Percentiles rank a stretch among this genome's conserved stretches.
phyloP scores from a whole-genome alignment of 2,113 vertebrate genomes.

The Semnopithecus entellus region DNA sequence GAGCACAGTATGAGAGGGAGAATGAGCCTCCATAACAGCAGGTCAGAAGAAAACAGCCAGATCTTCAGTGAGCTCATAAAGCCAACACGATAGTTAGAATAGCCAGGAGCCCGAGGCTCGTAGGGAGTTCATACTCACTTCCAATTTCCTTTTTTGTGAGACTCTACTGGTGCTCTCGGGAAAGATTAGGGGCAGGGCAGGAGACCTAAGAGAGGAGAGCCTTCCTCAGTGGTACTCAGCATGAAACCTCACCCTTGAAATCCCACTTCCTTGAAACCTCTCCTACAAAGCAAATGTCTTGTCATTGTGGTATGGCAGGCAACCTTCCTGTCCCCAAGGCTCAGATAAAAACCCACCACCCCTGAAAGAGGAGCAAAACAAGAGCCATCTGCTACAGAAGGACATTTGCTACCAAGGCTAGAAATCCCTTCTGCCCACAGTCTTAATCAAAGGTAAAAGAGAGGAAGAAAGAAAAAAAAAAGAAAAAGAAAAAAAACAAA shows the following conservation, averaged over 20 bases:
- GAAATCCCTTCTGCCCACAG: background rate
- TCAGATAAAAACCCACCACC: background rate
- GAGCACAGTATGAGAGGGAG: rapidly evolving
- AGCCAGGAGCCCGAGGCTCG: background rate
- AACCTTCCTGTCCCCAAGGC: background rate
- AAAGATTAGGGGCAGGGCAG: background rate
- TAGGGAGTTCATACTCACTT: rapidly evolving
- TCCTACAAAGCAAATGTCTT: background rate
- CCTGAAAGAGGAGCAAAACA: background rate
- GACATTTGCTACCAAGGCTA: too few species aligned
- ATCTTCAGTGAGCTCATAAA: background rate
- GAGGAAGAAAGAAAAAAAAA: background rate
- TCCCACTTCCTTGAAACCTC: background rate
- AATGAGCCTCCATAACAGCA: rapidly evolving
- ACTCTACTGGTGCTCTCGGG: background rate
- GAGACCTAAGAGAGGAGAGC: background rate
- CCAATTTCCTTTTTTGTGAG: rapidly evolving
- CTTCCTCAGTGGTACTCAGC: background rate
- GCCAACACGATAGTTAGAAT: background rate
- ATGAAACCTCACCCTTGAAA: background rate
- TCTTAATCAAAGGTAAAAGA: background rate
- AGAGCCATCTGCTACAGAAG: background rate
- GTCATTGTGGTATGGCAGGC: rapidly evolving
- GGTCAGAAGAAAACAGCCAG: background rate
- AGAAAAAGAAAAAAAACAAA: rapidly evolving